phyloP scores from a whole-genome alignment of 2,888 invertebrate genomes.

The Tipula unca region DNA sequence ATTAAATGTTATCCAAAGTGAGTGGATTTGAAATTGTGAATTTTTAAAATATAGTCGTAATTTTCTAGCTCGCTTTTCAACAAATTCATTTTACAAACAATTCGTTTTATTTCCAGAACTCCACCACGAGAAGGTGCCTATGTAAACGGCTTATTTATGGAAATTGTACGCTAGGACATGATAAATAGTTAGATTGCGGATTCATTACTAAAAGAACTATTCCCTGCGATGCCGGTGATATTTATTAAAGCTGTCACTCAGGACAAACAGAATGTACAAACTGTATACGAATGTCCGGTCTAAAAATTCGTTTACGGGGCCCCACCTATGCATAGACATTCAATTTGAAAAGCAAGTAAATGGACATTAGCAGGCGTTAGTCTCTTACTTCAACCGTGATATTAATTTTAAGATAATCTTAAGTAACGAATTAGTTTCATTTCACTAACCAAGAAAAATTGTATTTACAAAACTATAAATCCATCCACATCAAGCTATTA shows the following conservation, averaged over 20 bases:
- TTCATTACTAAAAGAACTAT: conserved; percentile 80
- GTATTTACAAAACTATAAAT: no score
- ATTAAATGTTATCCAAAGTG: no score
- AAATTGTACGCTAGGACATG: conserved; percentile 90
- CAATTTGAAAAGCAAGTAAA: conserved; percentile 80
- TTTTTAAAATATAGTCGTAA: no score
- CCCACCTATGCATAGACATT: conserved; percentile 94
- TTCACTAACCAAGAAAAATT: no score
- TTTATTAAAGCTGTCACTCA: conserved; percentile 78
- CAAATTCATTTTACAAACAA: no score
- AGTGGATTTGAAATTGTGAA: no score
- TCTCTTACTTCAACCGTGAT: conserved; percentile 73
- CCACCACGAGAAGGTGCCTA: conserved; percentile 88
- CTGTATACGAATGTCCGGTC: conserved; percentile 86
- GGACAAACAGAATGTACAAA: conserved; percentile 81
- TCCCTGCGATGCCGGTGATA: conserved; percentile 84
- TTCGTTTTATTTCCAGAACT: conserved; percentile 44
- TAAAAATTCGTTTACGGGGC: conserved; percentile 84
- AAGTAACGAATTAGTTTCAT: no score
- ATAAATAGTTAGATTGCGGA: conserved; percentile 69
- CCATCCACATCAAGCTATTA: no score
- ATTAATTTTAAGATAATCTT: no score
- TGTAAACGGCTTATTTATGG: conserved; percentile 83
- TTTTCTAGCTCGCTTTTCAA: no score
- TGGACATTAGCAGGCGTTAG: conserved; percentile 90